Conservation (phyloP, 2,797 vertebrate genomes). For the Sebastes iracundus region DNA sequence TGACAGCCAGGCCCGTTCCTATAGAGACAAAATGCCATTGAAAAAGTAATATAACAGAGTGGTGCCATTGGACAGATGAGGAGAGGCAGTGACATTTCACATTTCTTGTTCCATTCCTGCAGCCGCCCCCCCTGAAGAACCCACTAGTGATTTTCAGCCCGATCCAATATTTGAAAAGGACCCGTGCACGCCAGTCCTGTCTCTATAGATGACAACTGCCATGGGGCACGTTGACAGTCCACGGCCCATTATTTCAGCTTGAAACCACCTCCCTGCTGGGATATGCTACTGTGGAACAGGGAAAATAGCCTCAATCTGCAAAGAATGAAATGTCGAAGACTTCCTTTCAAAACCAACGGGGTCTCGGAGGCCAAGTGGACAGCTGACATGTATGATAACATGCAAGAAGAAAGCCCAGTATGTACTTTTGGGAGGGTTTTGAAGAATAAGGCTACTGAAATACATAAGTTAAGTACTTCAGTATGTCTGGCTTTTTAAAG, state of each 20-base stretch:
- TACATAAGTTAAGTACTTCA: not conserved
- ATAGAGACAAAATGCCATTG: slow-evolving; percentile 45
- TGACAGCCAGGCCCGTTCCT: slow-evolving; percentile 31
- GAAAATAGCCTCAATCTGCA: slow-evolving; percentile 30
- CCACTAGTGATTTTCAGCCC: slow-evolving; percentile 18
- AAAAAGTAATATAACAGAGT: slow-evolving; percentile 49
- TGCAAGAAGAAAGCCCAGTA: not conserved
- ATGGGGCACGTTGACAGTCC: slow-evolving; percentile 24
- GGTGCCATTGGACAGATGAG: slow-evolving; percentile 33
- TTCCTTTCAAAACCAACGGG: slow-evolving; percentile 2
- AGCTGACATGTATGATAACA: slow-evolving; percentile 18
- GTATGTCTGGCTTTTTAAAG: not conserved
- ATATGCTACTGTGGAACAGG: not conserved
- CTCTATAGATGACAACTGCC: slow-evolving; percentile 42
- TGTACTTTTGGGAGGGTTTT: not conserved
- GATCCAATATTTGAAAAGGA: slow-evolving; percentile 46
- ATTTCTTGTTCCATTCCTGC: slow-evolving; percentile 45
- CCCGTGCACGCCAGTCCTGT: not conserved
- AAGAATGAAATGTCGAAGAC: slow-evolving; percentile 16
- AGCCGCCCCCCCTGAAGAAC: not conserved
- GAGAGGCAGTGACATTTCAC: slow-evolving; percentile 67
- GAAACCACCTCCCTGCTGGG: slow-evolving; percentile 22
- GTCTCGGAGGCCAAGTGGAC: slow-evolving; percentile 5
- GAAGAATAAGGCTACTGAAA: not conserved
- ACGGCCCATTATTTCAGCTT: slow-evolving; percentile 50